A percentile compares a stretch with the other conserved stretches of the same genome.
Evolutionary conservation across 2,113 vertebrate genomes (phyloP).

Genomic region (Nansenia antarctica): DNA sequence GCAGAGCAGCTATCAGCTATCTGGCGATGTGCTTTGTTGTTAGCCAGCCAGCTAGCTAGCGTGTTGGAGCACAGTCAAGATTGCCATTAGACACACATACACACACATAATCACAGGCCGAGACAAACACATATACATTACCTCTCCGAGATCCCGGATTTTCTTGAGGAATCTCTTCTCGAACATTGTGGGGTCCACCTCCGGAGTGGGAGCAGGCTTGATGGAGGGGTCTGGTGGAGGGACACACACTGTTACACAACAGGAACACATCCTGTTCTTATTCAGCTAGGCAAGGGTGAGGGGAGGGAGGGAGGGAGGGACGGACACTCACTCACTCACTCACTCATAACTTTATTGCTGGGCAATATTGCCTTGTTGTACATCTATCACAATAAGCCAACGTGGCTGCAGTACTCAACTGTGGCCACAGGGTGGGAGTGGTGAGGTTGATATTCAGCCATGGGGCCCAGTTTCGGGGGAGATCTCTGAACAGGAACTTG

Average conservation of each 20-base stretch:
- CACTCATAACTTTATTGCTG: too few relatives aligned
- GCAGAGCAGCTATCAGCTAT: too few relatives aligned
- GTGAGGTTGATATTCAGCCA: conserved; percentile 4
- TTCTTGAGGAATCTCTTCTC: conserved; percentile 91
- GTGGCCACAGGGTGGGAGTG: conserved; percentile 57
- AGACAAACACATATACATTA: conserved; percentile 41
- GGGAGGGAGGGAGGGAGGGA: too few relatives aligned
- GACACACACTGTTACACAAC: background rate
- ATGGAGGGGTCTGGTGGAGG: conserved; percentile 66
- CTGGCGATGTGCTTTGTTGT: too few relatives aligned
- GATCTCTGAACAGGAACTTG: conserved; percentile 41
- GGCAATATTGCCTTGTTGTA: background rate
- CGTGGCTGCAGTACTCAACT: conserved; percentile 26
- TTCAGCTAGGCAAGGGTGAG: background rate
- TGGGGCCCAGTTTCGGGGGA: conserved; percentile 55
- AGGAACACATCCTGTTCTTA: background rate
- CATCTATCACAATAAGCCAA: background rate
- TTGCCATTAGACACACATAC: background rate
- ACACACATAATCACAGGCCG: background rate
- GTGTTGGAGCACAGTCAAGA: background rate
- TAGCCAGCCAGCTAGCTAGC: too few relatives aligned
- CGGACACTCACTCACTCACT: too few relatives aligned
- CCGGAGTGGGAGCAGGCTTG: conserved; percentile 69
- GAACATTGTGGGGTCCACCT: conserved; percentile 91
- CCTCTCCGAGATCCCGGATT: conserved; percentile 92